These are phyloP conservation scores for Strigamia maritima DNA, from an alignment of 2,888 invertebrate genomes.

Conservation along the genomic window DNA sequence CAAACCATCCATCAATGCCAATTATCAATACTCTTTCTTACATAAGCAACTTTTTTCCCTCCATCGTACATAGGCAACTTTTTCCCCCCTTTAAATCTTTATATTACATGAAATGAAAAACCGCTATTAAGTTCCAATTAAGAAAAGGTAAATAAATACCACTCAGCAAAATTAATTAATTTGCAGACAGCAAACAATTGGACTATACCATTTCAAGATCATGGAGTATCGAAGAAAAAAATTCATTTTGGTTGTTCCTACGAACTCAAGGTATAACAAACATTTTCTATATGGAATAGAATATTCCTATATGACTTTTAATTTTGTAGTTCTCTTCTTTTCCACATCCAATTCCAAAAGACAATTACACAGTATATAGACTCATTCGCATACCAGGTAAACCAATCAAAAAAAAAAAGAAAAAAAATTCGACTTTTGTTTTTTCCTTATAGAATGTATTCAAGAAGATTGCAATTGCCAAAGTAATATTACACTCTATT, in stretches of 20 bases:
- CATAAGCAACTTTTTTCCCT: too few species aligned
- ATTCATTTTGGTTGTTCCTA: slow-evolving; percentile 3
- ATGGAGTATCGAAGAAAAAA: not conserved
- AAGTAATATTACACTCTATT: too few species aligned
- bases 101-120: not conserved
- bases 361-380: not conserved
- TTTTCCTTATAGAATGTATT: not conserved
- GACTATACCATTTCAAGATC: not conserved
- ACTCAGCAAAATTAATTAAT: not conserved
- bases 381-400: not conserved
- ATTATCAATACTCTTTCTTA: not conserved
- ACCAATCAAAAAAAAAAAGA: not conserved
- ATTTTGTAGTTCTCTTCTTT: not conserved
- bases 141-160: not conserved
- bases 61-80: too few species aligned
- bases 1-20: not conserved
- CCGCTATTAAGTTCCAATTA: not conserved
- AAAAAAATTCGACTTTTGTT: not conserved
- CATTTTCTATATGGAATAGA: not conserved
- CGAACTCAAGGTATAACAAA: not conserved
- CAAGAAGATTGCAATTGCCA: not conserved
- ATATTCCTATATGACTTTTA: not conserved
- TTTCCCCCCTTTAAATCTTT: not conserved
- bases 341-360: not conserved
- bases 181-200: not conserved